Evolutionary conservation across 2,113 vertebrate species (phyloP).

Genomic region (Herpetotheres cachinnans): DNA sequence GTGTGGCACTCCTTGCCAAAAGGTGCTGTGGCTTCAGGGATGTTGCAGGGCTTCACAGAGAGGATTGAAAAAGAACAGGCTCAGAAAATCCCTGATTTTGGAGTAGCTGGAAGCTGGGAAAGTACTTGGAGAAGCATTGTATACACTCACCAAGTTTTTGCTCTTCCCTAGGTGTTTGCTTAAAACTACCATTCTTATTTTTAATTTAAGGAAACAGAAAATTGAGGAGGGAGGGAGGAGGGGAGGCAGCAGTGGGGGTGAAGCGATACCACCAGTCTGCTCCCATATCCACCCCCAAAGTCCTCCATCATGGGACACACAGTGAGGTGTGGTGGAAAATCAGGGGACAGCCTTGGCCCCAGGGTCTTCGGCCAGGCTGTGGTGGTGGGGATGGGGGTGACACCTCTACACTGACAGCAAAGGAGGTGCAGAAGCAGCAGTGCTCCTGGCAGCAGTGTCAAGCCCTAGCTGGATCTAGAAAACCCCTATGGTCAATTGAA

Average conservation of each 20-base stretch:
- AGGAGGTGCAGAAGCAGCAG: neutral
- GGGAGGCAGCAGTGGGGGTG: neutral
- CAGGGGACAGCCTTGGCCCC: neutral
- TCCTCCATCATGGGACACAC: neutral
- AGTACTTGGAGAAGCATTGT: neutral
- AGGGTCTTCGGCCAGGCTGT: neutral
- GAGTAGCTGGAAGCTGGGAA: neutral
- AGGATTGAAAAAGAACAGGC: neutral
- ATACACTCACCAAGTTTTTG: neutral
- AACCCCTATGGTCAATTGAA: neutral
- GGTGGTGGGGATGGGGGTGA: fast-evolving
- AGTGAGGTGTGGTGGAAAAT: neutral
- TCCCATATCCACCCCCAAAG: neutral
- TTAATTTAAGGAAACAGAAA: neutral
- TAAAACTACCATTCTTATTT: neutral
- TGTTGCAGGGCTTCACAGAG: neutral
- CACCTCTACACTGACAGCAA: neutral
- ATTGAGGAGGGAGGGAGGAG: neutral
- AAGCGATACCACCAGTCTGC: neutral
- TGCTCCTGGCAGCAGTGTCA: fast-evolving
- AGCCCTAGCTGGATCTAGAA: neutral
- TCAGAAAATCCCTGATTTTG: neutral
- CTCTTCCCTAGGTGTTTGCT: neutral
- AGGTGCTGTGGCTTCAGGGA: neutral
- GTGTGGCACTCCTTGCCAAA: neutral